A percentile compares a stretch with the other conserved stretches of the same genome.
Evolutionary conservation across 2,888 invertebrate species (phyloP).

Genomic region (Hypomecis atomaria): DNA sequence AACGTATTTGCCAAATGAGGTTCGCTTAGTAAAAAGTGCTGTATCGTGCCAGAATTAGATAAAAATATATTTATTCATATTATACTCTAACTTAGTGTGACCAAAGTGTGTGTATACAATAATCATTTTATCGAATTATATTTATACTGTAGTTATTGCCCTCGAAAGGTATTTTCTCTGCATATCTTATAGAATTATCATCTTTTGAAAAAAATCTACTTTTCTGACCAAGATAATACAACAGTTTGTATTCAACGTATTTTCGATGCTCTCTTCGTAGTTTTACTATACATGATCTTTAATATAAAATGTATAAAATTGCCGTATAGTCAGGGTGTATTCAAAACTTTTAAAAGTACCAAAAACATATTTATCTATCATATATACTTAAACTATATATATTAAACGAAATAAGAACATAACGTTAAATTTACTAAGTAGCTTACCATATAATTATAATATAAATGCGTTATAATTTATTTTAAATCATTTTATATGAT

Average conservation of each 20-base stretch:
- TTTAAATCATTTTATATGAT: slow-evolving; percentile 1
- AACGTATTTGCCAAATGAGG: slow-evolving; percentile 39
- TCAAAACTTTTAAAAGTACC: slow-evolving; percentile 20
- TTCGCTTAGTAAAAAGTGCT: slow-evolving; percentile 46
- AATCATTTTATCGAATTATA: slow-evolving; percentile 42
- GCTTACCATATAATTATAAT: background rate
- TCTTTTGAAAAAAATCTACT: slow-evolving; percentile 11
- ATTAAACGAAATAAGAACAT: background rate
- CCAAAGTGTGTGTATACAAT: slow-evolving; percentile 38
- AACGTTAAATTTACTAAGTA: background rate
- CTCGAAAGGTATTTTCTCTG: slow-evolving; percentile 51
- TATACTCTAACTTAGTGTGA: slow-evolving; percentile 36
- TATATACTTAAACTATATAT: slow-evolving; percentile 1
- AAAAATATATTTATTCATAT: slow-evolving; percentile 35
- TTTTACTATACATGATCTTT: slow-evolving; percentile 15
- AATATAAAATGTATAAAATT: slow-evolving; percentile 33
- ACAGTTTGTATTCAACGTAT: slow-evolving; percentile 10
- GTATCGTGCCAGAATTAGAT: slow-evolving; percentile 40
- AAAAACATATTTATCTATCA: slow-evolving; percentile 23
- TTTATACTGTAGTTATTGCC: slow-evolving; percentile 64
- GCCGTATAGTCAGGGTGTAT: slow-evolving; percentile 64
- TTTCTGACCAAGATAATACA: slow-evolving; percentile 33
- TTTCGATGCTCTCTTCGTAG: slow-evolving; percentile 21
- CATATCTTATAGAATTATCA: slow-evolving; percentile 46
- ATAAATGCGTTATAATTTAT: background rate